These are phyloP conservation scores for Drosophila antonietae DNA, from an alignment of 2,888 invertebrate species.

Conservation along the genomic window DNA sequence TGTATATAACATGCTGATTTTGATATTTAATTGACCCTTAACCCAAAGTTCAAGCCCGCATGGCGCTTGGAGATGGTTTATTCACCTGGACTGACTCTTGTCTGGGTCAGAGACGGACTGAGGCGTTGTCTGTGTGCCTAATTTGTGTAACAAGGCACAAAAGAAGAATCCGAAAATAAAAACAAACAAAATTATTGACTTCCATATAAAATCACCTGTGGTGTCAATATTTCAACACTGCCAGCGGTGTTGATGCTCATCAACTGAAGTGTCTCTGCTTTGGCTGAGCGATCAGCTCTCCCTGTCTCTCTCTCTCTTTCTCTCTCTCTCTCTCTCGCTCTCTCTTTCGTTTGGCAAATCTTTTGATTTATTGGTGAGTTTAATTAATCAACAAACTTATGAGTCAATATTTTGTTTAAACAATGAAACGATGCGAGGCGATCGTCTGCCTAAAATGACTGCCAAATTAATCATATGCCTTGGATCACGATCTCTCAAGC, in stretches of 20 bases:
- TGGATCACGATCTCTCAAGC: slow-evolving; percentile 60
- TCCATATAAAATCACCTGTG: slow-evolving; percentile 80
- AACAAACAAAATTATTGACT: slow-evolving; percentile 53
- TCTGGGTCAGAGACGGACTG: slow-evolving; percentile 29
- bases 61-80: slow-evolving; percentile 39
- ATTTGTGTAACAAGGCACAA: slow-evolving; percentile 59
- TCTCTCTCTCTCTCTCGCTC: slow-evolving; percentile 2
- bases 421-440: slow-evolving; percentile 49
- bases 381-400: slow-evolving; percentile 77
- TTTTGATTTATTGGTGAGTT: slow-evolving; percentile 76
- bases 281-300: slow-evolving; percentile 14
- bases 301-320: neutral
- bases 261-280: slow-evolving; percentile 52
- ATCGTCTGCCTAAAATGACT: slow-evolving; percentile 61
- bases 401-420: slow-evolving; percentile 76
- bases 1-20: slow-evolving; percentile 31
- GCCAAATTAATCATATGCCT: slow-evolving; percentile 75
- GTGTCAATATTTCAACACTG: slow-evolving; percentile 81
- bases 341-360: slow-evolving; percentile 37
- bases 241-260: slow-evolving; percentile 78
- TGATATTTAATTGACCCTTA: slow-evolving; percentile 42
- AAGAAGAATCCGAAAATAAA: slow-evolving; percentile 23
- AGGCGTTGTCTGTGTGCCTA: slow-evolving; percentile 28
- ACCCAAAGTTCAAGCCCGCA: slow-evolving; percentile 59
- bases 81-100: slow-evolving; percentile 25